Percentiles rank a stretch among this genome's conserved stretches.
Evolutionary conservation across 35 echinoderm and acorn worm genomes (phyloP).

Genomic region (Nesometra sesokonis): DNA sequence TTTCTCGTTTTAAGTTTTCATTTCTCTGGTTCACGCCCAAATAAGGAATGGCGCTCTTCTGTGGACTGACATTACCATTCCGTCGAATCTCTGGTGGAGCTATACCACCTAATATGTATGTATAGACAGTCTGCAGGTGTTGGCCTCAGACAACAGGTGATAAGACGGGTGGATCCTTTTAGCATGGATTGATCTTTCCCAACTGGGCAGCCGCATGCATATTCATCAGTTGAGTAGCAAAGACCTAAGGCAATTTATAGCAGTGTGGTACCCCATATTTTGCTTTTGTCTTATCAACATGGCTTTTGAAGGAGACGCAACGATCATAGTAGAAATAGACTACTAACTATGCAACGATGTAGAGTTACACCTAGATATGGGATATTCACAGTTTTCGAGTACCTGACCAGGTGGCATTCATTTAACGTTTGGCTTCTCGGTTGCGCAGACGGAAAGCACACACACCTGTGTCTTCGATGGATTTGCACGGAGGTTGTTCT

Average conservation of each 20-base stretch:
- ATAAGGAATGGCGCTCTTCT: too few species aligned
- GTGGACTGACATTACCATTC: too few species aligned
- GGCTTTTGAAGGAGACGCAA: slow-evolving; percentile 1
- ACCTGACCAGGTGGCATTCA: background rate
- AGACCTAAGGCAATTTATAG: background rate
- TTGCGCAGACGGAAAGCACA: slow-evolving; percentile 35
- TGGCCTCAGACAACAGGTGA: too few species aligned
- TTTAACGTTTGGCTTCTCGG: slow-evolving; percentile 2
- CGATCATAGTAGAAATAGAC: too few species aligned
- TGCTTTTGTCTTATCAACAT: slow-evolving; percentile 6
- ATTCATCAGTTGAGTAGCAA: background rate
- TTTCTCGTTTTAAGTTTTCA: too few species aligned
- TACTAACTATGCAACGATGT: too few species aligned
- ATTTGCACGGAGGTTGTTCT: slow-evolving; percentile 34
- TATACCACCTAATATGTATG: too few species aligned
- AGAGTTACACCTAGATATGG: background rate
- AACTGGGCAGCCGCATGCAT: slow-evolving; percentile 9
- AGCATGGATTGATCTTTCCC: slow-evolving; percentile 13
- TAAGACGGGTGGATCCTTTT: background rate
- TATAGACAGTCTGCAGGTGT: too few species aligned
- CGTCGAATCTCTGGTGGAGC: too few species aligned
- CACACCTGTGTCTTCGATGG: slow-evolving; percentile 45
- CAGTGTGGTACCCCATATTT: background rate
- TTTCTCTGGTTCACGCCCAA: too few species aligned
- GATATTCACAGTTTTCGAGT: background rate